Percentiles rank a stretch among this genome's conserved stretches.
These are phyloP conservation scores for Tyto alba DNA, from an alignment of 2,113 vertebrate species.

Conservation along the genomic window DNA sequence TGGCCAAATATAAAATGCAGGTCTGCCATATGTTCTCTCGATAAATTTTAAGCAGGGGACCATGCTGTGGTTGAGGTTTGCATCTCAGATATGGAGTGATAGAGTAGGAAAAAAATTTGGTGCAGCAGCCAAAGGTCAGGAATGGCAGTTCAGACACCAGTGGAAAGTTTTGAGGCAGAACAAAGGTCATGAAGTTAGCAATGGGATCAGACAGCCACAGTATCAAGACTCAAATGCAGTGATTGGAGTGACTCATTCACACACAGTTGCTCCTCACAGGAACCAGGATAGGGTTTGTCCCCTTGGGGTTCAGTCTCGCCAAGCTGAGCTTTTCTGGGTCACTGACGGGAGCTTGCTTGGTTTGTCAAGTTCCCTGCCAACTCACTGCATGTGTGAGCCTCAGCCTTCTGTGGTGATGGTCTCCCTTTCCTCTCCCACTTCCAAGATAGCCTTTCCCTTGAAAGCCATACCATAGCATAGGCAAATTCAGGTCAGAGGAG, in stretches of 20 bases:
- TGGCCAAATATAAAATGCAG: conserved; percentile 6
- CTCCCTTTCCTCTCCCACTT: neutral
- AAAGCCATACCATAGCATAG: neutral
- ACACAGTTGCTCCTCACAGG: neutral
- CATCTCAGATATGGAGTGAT: conserved; percentile 22
- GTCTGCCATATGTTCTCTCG: neutral
- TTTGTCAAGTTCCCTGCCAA: neutral
- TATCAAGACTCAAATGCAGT: rapidly evolving
- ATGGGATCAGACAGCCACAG: neutral
- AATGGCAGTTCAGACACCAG: neutral
- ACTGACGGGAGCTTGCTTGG: neutral
- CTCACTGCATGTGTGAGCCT: neutral
- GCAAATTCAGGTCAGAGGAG: neutral
- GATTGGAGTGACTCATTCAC: neutral
- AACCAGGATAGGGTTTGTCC: neutral
- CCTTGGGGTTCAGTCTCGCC: neutral
- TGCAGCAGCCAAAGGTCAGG: neutral
- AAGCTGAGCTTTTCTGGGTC: neutral
- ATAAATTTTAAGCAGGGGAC: neutral
- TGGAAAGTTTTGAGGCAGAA: neutral
- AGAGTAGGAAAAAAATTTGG: conserved; percentile 29
- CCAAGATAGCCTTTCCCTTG: neutral
- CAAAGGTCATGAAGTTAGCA: neutral
- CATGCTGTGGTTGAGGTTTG: conserved; percentile 14
- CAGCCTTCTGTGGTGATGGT: rapidly evolving